Evolutionary conservation across 2,888 invertebrate species (phyloP), one percentile per base, ranked within the genome.

Genomic region (Bruchidius siliquastri): DNA sequence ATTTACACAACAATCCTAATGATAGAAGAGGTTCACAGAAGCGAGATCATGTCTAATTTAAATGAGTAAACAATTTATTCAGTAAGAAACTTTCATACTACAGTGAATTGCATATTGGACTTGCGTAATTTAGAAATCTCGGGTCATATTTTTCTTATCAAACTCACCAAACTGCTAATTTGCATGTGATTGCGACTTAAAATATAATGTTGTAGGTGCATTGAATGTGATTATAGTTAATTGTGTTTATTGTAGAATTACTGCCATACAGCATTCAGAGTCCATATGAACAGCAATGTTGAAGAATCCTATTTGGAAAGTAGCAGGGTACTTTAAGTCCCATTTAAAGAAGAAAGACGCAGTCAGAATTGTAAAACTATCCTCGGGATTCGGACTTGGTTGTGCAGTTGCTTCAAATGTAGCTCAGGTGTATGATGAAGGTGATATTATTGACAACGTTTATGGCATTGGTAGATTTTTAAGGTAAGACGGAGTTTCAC

Each of bases 381-480:
- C 49, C 49, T 49, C 49, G 49, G 49, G 49, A 18, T 1, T 49
- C 8, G 49, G 49, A 49, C 18, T 49, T 49, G 49, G 49, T 49
- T 49, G 8, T 8, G 49, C 49, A 49, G 49, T 18, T 13, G 49
- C 49, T 4, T 3, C 18, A 13, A 49, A 49, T 18, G 49, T 49
- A 8, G 26, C 26, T 26, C 26, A 26, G 26, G 8, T 8, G 18
- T 49, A 18, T 18, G 49, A 49, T 13, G 49, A 49, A 49, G 49
- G 49, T 18, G 22, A 68, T 68, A 13, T 68, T 68, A 20, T 68
- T 68, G 21, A 68, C 20, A 68, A 68, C 68, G 68, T 68, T 13
- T 68, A 68, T 68, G 68, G 68, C 8, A 20, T 22, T 21, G 68
- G 21, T 68, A 68, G 68, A 20, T 68, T 68, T 68, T 68, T 68